Evolutionary conservation across 1,140 invertebrate genomes (phyloP).

Genomic region (Cardiocondyla obscurior): DNA sequence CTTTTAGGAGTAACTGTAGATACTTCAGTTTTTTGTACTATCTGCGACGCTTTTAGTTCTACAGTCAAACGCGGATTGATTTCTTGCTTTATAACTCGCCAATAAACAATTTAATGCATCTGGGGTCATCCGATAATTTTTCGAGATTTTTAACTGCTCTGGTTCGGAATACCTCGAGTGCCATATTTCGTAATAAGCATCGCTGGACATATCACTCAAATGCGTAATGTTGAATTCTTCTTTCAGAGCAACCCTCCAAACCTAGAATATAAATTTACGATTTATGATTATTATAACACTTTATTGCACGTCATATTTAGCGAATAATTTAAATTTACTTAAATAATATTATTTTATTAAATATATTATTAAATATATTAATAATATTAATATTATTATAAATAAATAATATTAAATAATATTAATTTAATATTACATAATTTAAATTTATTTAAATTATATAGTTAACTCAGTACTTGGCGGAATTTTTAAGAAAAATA

Average conservation of each 20-base stretch:
- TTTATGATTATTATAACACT: not conserved
- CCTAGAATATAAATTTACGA: conserved; percentile 66
- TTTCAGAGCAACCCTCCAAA: conserved; percentile 80
- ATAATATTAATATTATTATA: no score
- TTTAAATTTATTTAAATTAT: not conserved
- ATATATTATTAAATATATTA: no score
- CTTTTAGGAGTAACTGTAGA: no score
- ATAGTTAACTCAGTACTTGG: not conserved
- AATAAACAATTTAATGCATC: conserved; percentile 39
- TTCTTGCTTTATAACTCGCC: not conserved
- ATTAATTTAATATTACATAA: no score
- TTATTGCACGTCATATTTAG: not conserved
- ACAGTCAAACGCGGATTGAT: not conserved
- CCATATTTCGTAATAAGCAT: conserved; percentile 82
- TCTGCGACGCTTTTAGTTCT: not conserved
- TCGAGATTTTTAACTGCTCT: conserved; percentile 73
- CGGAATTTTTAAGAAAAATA: not conserved
- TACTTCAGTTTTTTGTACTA: conserved; percentile 6
- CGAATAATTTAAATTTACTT: not conserved
- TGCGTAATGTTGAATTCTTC: conserved; percentile 81
- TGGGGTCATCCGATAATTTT: conserved; percentile 65
- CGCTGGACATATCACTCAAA: conserved; percentile 76
- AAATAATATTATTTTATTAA: no score
- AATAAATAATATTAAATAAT: no score
- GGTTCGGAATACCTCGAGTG: conserved; percentile 79